phyloP scores from a whole-genome alignment of 2,888 invertebrate genomes.

The Cryptus viduatorius region DNA sequence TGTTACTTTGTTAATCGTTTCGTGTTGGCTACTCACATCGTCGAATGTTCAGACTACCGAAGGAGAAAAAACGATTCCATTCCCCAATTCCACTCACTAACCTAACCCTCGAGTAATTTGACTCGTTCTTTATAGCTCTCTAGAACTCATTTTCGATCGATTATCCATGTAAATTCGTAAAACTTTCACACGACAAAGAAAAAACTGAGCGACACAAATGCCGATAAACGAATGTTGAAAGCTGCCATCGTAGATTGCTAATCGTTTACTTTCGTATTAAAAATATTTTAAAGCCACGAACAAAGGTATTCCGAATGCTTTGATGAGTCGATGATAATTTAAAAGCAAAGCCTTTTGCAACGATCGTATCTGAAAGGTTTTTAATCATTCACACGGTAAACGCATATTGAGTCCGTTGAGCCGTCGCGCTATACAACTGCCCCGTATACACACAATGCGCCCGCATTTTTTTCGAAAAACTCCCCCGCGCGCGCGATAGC shows the following conservation, averaged over 20 bases:
- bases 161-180: neutral
- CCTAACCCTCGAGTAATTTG: neutral
- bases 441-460: neutral
- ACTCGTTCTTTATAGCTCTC: neutral
- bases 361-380: neutral
- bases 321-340: too few relatives aligned
- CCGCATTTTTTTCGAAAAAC: neutral
- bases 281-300: too few relatives aligned
- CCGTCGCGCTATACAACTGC: too few relatives aligned
- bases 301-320: too few relatives aligned
- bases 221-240: neutral
- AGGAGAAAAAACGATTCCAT: too few relatives aligned
- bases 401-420: neutral
- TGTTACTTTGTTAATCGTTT: slow-evolving; percentile 61
- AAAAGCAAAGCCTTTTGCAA: too few relatives aligned
- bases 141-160: neutral
- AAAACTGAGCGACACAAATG: neutral
- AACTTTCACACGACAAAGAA: neutral
- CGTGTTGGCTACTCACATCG: neutral
- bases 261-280: too few relatives aligned
- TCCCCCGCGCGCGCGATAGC: neutral
- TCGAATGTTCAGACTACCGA: neutral
- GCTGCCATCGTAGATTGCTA: too few relatives aligned
- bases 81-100: neutral
- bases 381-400: neutral